A percentile compares a stretch with the other conserved stretches of the same genome.
phyloP scores from a whole-genome alignment of 2,113 vertebrate genomes.

The Myotis lucifugus region DNA sequence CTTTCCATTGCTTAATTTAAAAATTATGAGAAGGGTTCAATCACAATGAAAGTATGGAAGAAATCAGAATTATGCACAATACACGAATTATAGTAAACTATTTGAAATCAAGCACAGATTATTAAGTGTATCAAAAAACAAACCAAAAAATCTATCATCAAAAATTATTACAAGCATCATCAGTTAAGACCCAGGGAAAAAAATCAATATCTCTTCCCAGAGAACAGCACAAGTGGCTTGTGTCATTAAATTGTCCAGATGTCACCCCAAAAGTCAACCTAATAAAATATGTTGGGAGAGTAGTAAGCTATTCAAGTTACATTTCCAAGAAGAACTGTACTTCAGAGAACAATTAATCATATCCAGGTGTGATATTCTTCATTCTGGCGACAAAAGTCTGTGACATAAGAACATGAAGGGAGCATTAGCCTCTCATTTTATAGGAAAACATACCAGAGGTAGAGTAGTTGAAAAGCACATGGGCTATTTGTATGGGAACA shows the following conservation, averaged over 20 bases:
- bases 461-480: background rate
- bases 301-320: background rate
- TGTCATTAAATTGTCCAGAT: background rate
- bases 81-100: background rate
- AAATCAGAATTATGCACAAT: background rate
- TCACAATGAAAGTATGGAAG: background rate
- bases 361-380: background rate
- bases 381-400: background rate
- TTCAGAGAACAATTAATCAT: background rate
- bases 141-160: background rate
- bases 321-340: background rate
- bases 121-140: background rate
- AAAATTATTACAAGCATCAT: background rate
- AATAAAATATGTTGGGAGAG: background rate
- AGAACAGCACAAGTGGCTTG: background rate
- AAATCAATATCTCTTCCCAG: conserved; percentile 2
- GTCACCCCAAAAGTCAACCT: background rate
- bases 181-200: background rate
- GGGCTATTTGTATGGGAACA: background rate
- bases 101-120: background rate
- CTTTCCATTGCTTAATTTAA: background rate
- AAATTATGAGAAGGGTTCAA: background rate
- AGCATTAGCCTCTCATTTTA: background rate
- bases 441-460: background rate
- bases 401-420: background rate